phyloP scores from a whole-genome alignment of 2,113 vertebrate species.

The Istiophorus platypterus region DNA sequence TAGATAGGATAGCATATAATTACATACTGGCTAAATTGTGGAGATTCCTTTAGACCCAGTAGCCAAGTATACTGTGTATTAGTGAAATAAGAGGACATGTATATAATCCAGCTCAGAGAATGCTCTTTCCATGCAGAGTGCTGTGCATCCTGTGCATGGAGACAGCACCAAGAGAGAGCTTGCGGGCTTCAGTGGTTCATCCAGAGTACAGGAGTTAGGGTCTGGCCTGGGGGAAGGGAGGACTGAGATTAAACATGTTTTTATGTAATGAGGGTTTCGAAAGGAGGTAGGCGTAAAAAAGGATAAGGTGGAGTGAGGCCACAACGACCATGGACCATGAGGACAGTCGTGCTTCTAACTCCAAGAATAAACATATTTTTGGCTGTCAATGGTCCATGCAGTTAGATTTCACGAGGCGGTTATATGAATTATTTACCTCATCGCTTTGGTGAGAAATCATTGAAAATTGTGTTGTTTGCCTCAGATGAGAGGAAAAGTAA shows the following conservation, averaged over 20 bases:
- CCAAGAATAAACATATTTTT: constrained; percentile 7
- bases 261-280: constrained; percentile 79
- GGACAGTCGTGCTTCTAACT: constrained; percentile 18
- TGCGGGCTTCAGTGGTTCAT: constrained; percentile 52
- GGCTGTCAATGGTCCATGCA: neutral
- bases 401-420: neutral
- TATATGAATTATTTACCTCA: constrained; percentile 3
- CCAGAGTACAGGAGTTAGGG: constrained; percentile 58
- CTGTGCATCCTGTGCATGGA: constrained; percentile 46
- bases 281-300: constrained; percentile 52
- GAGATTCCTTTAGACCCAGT: constrained; percentile 61
- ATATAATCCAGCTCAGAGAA: constrained; percentile 77
- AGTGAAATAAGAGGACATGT: constrained; percentile 63
- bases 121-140: constrained; percentile 63
- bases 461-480: neutral
- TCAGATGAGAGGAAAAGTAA: neutral
- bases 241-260: constrained; percentile 77
- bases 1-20: constrained; percentile 74
- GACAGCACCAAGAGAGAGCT: constrained; percentile 43
- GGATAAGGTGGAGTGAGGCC: constrained; percentile 48
- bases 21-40: constrained; percentile 74
- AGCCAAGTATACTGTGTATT: constrained; percentile 64
- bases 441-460: constrained; percentile 11
- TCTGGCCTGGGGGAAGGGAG: constrained; percentile 62
- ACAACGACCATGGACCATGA: constrained; percentile 15